Evolutionary conservation across 1,140 invertebrate genomes (phyloP).

Genomic region (Drosophila santomea): DNA sequence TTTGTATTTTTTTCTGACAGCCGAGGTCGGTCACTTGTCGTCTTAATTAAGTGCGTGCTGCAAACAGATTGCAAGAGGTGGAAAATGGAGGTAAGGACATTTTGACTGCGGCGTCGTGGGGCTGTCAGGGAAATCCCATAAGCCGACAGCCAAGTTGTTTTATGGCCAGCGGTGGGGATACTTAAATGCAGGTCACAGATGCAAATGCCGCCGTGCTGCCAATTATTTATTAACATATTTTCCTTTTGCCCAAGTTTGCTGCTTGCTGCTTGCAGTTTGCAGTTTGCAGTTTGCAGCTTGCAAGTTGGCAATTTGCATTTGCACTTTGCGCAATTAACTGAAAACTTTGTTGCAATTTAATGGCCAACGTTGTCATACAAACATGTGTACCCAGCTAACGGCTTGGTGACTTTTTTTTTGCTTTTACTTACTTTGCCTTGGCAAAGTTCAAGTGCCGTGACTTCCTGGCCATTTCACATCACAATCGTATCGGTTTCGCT

Average conservation of each 20-base stretch:
- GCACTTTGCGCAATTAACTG: conserved; percentile 63
- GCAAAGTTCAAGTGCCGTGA: conserved; percentile 74
- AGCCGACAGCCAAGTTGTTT: conserved; percentile 65
- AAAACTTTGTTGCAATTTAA: conserved; percentile 29
- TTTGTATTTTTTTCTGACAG: conserved; percentile 52
- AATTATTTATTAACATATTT: conserved; percentile 67
- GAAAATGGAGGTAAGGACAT: conserved; percentile 53
- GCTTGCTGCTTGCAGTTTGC: neutral
- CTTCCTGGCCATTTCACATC: conserved; percentile 72
- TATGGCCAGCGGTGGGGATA: conserved; percentile 28
- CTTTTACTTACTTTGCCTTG: neutral
- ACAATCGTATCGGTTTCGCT: conserved; percentile 6
- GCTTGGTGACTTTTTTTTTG: conserved; percentile 23
- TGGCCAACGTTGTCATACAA: conserved; percentile 42
- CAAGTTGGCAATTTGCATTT: conserved; percentile 29
- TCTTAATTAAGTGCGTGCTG: conserved; percentile 78
- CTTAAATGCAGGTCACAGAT: conserved; percentile 55
- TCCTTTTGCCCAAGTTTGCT: conserved; percentile 1
- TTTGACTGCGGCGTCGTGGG: conserved; percentile 65
- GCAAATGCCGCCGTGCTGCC: conserved; percentile 43
- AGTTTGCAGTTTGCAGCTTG: conserved; percentile 1
- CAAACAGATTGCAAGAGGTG: conserved; percentile 39
- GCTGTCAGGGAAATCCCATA: conserved; percentile 74
- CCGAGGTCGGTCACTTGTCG: conserved; percentile 79
- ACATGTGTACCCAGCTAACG: conserved; percentile 54